Conservation (phyloP, 2,113 vertebrate genomes). For the Actinemys pallida region DNA sequence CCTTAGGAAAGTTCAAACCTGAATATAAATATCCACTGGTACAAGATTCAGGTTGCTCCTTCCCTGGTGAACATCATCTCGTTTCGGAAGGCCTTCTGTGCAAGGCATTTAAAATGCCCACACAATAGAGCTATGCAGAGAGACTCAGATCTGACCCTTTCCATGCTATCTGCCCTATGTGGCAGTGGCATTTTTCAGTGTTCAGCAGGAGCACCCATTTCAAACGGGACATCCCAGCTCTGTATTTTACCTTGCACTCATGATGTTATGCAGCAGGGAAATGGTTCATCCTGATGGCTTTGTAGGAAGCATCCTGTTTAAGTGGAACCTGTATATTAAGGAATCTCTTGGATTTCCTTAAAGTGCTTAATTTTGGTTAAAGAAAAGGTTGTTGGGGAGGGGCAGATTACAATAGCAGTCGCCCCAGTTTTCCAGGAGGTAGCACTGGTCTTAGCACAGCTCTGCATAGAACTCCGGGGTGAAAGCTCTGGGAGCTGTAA, state of each 20-base stretch:
- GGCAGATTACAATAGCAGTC: no score
- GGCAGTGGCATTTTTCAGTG: not conserved
- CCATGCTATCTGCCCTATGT: not conserved
- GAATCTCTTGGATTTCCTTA: not conserved
- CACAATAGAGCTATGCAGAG: not conserved
- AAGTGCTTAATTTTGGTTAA: not conserved
- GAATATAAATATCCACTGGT: not conserved
- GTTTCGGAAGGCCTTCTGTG: not conserved
- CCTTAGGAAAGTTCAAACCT: not conserved
- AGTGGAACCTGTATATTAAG: not conserved
- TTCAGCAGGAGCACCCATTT: not conserved
- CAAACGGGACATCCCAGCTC: no score
- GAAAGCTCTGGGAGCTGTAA: no score
- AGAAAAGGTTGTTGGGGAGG: not conserved
- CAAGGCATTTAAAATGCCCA: not conserved
- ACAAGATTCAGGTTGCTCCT: not conserved
- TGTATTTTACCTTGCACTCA: no score
- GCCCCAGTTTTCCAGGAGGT: no score
- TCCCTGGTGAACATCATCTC: not conserved
- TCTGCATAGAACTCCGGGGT: no score
- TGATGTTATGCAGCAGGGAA: not conserved
- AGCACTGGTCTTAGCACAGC: no score
- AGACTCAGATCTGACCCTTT: not conserved
- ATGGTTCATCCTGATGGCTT: not conserved
- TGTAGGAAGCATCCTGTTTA: not conserved